These are phyloP conservation scores for Augochlorella aurata DNA, from an alignment of 2,888 invertebrate genomes.

Conservation along the genomic window DNA sequence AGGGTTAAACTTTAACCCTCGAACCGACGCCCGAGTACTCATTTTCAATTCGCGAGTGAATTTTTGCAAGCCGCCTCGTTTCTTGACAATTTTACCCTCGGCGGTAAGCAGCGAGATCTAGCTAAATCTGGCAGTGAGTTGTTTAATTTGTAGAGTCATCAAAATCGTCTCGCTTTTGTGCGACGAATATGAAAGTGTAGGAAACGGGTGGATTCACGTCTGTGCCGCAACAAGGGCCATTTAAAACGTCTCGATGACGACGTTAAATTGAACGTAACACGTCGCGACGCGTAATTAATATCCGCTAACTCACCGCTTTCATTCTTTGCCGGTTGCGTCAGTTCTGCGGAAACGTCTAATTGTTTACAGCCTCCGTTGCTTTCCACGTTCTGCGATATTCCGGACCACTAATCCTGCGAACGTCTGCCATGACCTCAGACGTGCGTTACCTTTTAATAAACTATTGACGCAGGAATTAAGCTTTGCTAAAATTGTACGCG, in stretches of 20 bases:
- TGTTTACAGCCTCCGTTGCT: conserved; percentile 28
- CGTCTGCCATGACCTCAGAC: conserved; percentile 5
- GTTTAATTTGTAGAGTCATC: too few relatives aligned
- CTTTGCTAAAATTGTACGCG: neutral
- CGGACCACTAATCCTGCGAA: neutral
- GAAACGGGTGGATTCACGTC: neutral
- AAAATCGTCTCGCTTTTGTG: neutral
- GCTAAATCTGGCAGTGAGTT: too few relatives aligned
- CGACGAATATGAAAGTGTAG: neutral
- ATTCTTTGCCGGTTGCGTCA: conserved; percentile 40
- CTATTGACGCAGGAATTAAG: neutral
- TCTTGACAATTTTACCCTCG: neutral
- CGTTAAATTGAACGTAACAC: conserved; percentile 7
- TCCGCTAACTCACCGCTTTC: conserved; percentile 43
- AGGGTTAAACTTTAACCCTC: neutral
- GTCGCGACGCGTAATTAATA: conserved; percentile 37
- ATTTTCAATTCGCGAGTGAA: neutral
- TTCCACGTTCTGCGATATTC: neutral
- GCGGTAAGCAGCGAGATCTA: too few relatives aligned
- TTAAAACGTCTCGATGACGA: conserved; percentile 16
- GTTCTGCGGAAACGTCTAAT: conserved; percentile 35
- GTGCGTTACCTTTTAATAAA: neutral
- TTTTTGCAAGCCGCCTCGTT: neutral
- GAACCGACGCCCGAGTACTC: neutral
- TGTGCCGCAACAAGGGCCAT: neutral